Evolutionary conservation across 2,113 vertebrate genomes (phyloP).

Genomic region (Porphyrio hochstetteri): DNA sequence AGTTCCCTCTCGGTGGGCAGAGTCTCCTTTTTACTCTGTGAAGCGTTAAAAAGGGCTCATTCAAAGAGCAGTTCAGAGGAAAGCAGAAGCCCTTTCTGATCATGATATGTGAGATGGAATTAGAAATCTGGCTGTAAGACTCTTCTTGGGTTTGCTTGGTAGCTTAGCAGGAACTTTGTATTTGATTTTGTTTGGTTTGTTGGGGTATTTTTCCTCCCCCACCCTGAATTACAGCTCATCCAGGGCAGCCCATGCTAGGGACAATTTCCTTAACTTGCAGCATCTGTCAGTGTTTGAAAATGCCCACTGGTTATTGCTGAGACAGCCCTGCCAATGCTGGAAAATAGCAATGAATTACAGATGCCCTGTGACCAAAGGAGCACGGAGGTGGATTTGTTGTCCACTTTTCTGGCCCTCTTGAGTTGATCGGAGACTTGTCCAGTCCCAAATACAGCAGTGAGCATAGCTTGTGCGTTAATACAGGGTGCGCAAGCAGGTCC

Average conservation of each 20-base stretch:
- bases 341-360: not conserved
- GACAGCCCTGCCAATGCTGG: not conserved
- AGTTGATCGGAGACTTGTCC: not conserved
- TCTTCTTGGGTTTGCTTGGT: not conserved
- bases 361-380: not conserved
- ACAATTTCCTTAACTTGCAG: not conserved
- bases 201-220: too few relatives aligned
- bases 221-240: not conserved
- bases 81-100: slow-evolving; percentile 24
- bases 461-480: not conserved
- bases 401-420: not conserved
- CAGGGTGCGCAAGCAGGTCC: not conserved
- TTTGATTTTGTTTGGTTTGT: not conserved
- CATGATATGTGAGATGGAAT: not conserved
- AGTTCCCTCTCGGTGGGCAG: not conserved
- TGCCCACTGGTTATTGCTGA: not conserved
- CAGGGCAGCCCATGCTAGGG: not conserved
- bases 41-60: slow-evolving; percentile 10
- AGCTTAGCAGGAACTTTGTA: not conserved
- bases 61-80: not conserved
- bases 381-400: not conserved
- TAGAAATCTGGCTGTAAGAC: not conserved
- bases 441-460: fast-evolving
- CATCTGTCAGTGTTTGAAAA: not conserved
- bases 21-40: not conserved